Evolutionary conservation across 2,797 vertebrate species (phyloP), one percentile per base, ranked within the genome.

Genomic region (Sciaenops ocellatus): DNA sequence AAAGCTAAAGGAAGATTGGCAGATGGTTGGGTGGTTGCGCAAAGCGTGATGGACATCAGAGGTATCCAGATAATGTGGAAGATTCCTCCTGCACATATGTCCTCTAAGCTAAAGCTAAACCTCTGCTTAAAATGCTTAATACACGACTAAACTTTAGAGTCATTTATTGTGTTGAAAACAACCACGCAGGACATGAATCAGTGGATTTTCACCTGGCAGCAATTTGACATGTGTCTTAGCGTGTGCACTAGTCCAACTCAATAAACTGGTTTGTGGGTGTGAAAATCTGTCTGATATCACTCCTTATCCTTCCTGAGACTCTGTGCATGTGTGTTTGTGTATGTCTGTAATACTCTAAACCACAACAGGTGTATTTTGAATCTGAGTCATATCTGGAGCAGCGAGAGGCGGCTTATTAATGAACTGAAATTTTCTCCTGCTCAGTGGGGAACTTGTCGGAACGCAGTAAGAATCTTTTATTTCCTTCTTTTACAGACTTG

Each of bases 321-420:
- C 30, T n/a, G 22, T 51, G 38, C 57, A 17, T 5, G 48, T 54
- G 42, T 62, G 60, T 57, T 48, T 73, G 34, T 38, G 34, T 38
- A 38, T 38, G 34, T 38, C 34, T 81, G 61, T 22, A 60, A 56
- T 9, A 65, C 69, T 76, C 57, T 28, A 46, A 71, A 77, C 70
- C 52, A 55, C 77, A 84, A 87, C 85, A 87, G 67, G 81, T 85
- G 66, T 48, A 79, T 80, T 76, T 78, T 55, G 38, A 84, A 69
- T 84, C 75, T 42, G 30, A 87, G 70, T 86, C 74, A 75, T 64
- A 69, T 76, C 52, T 80, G 78, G 56, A 82, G 78, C 75, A 74
- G 52, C 9, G 2, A 84, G 78, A 75, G 56, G 67, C 52, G 34
- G 72, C 61, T 69, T 75, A 76, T 86, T 86, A 88, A 83, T 22